phyloP scores from a whole-genome alignment of 2,888 invertebrate species.

The Calameuta idolon region DNA sequence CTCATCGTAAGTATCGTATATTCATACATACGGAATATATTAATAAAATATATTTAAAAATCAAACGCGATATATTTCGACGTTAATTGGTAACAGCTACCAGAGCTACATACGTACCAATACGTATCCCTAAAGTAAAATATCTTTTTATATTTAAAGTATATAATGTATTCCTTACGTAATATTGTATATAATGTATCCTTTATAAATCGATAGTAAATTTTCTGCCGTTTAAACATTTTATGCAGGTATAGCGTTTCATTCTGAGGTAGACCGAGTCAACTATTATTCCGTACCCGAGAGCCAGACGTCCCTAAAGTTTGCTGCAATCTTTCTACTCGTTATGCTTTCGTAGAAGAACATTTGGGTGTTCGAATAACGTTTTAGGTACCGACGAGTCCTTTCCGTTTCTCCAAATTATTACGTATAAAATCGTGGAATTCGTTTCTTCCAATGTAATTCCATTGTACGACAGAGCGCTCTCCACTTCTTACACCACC shows the following conservation, averaged over 20 bases:
- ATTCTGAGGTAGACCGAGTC: constrained; percentile 61
- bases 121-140: constrained; percentile 31
- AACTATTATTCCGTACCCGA: constrained; percentile 44
- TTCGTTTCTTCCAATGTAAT: background rate
- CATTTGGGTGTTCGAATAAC: no score
- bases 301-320: constrained; percentile 24
- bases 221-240: constrained; percentile 40
- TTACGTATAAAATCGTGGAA: background rate
- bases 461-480: background rate
- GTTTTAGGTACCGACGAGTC: background rate
- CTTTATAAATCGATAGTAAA: constrained; percentile 41
- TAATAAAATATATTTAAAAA: constrained; percentile 53
- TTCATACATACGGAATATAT: constrained; percentile 38
- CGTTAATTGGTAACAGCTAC: constrained; percentile 34
- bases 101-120: constrained; percentile 39
- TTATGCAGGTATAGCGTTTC: constrained; percentile 57
- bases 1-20: constrained; percentile 35
- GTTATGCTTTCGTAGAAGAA: background rate
- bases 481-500: background rate
- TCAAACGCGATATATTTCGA: constrained; percentile 36
- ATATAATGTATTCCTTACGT: constrained; percentile 27
- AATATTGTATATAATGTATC: constrained; percentile 25
- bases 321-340: background rate
- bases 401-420: background rate
- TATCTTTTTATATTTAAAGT: constrained; percentile 22